Evolutionary conservation across 2,113 vertebrate genomes (phyloP).

Genomic region (Caranx melampygus): DNA sequence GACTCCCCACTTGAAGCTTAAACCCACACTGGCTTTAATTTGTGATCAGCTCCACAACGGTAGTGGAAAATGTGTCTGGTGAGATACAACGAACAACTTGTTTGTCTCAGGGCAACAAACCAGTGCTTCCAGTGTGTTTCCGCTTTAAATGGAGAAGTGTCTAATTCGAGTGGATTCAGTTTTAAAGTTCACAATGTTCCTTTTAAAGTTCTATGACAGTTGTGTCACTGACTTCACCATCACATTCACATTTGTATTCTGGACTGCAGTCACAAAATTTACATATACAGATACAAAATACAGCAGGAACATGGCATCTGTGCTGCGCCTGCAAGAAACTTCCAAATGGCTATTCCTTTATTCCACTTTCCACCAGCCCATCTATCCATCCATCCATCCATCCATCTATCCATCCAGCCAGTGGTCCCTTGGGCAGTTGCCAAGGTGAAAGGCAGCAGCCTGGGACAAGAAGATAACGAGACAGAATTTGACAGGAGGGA

Average conservation of each 20-base stretch:
- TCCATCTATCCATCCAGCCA: constrained; percentile 2
- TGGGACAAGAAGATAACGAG: constrained; percentile 24
- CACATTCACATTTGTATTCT: background rate
- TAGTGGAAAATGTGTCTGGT: background rate
- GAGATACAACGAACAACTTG: background rate
- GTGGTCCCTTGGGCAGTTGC: constrained; percentile 13
- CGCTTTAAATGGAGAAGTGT: background rate
- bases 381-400: constrained; percentile 1
- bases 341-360: background rate
- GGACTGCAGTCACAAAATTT: background rate
- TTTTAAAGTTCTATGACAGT: background rate
- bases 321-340: background rate
- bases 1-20: constrained; percentile 5
- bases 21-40: constrained; percentile 12
- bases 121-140: background rate
- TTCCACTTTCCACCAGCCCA: background rate
- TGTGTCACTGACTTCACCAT: background rate
- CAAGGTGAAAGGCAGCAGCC: constrained; percentile 18
- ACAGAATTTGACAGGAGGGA: constrained; percentile 13
- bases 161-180: background rate
- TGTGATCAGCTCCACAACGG: constrained; percentile 12
- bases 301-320: background rate
- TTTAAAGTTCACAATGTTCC: background rate
- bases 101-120: too few species aligned
- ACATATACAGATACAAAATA: background rate